Conservation (phyloP, 2,113 vertebrate genomes). For the Miniopterus natalensis region DNA sequence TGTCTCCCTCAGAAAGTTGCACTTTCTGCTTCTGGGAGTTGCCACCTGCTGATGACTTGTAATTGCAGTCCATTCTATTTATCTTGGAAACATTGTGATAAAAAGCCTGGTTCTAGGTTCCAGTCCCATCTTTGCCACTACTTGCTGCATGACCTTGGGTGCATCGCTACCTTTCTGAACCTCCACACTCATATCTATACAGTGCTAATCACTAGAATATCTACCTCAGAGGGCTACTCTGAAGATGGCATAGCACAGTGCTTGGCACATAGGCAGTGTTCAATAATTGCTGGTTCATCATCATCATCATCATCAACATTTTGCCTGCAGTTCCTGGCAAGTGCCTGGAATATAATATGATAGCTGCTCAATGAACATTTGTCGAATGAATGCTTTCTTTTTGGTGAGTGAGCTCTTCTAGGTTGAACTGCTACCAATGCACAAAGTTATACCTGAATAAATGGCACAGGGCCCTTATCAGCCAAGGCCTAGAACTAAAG, state of each 20-base stretch:
- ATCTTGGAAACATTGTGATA: background rate
- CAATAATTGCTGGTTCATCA: no score
- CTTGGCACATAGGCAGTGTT: background rate
- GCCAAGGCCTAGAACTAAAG: background rate
- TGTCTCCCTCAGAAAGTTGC: background rate
- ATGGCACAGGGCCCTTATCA: background rate
- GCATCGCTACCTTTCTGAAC: background rate
- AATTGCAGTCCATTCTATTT: background rate
- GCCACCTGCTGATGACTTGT: background rate
- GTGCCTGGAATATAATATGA: background rate
- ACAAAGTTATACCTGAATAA: background rate
- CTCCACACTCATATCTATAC: background rate
- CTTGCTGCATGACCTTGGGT: background rate
- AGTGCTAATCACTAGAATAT: background rate
- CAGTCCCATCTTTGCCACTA: background rate
- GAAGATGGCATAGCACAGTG: background rate
- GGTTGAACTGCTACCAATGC: background rate
- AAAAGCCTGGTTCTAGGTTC: background rate
- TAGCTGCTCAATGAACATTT: background rate
- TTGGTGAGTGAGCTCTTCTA: background rate
- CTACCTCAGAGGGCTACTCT: background rate
- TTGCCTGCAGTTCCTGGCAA: background rate
- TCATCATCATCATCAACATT: background rate
- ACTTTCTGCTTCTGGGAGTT: background rate
- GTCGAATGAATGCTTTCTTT: background rate